Evolutionary conservation across 1,140 invertebrate genomes (phyloP).

Genomic region (Plectus sambesii): DNA sequence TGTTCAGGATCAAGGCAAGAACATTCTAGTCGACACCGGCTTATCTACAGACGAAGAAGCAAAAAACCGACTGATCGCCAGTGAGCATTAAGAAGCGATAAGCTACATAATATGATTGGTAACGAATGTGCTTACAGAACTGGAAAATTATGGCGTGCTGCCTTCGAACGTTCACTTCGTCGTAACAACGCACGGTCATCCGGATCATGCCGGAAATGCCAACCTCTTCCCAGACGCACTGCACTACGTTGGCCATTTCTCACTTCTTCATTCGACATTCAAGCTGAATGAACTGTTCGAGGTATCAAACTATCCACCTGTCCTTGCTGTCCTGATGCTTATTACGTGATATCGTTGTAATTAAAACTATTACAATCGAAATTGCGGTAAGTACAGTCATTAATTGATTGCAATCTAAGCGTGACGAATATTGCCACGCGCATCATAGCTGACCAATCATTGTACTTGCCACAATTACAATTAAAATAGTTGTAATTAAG

Average conservation of each 20-base stretch:
- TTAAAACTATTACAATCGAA: constrained; percentile 4
- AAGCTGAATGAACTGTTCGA: constrained; percentile 38
- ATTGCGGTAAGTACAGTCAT: constrained; percentile 1
- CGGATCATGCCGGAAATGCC: constrained; percentile 37
- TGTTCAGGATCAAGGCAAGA: constrained; percentile 32
- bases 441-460: too few species aligned
- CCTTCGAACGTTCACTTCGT: constrained; percentile 38
- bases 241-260: constrained; percentile 34
- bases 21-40: constrained; percentile 40
- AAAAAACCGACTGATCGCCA: constrained; percentile 29
- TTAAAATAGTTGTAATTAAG: background rate
- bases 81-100: constrained; percentile 12
- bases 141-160: constrained; percentile 24
- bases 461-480: too few species aligned
- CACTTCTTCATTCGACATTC: constrained; percentile 33
- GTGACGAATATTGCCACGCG: background rate
- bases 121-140: constrained; percentile 17
- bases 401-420: constrained; percentile 2
- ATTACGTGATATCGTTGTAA: constrained; percentile 2
- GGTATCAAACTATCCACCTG: constrained; percentile 14
- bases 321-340: background rate
- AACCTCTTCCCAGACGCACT: constrained; percentile 37
- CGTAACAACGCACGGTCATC: constrained; percentile 39
- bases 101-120: background rate
- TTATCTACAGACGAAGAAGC: constrained; percentile 43